Evolutionary conservation across 2,113 vertebrate species (phyloP), one percentile per base, ranked within the genome.

Genomic region (Emydocephalus ijimae): DNA sequence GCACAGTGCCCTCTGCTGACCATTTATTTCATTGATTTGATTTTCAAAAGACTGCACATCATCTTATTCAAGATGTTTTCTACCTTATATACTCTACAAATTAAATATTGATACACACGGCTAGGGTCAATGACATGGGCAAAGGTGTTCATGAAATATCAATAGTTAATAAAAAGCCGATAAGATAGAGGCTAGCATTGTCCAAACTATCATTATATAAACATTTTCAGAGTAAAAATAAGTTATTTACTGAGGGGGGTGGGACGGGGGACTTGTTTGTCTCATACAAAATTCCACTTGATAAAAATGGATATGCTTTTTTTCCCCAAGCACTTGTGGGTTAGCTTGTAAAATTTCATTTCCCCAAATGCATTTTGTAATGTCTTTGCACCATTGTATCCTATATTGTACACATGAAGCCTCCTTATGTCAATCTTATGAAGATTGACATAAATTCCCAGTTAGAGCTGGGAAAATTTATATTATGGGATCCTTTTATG

Each of bases 1-100:
- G 94, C 21, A 0, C 85, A 88, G 74, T 90, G 90, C 95, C 96
- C 95, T 95, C 97, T 97, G 93, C 95, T 96, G 97, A 96, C 57
- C 24, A 93, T 39, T 52, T 34, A 88, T 56, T 61, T 1, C 0
- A 88, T 34, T 90, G 6, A 39, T 57, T 94, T 56, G 87, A 59
- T 23, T 7, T 45, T 21, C 0, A 88, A 90, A 43, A 90, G 0
- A 0, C 56, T 20, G 12, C 81, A 5, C 26, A 23, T 20, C 92
- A 6, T 2, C 92, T 9, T 2, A 55, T 4, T 54, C 34, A 21
- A 26, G 26, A 54, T 14, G 23, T 39, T 18, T 3, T 43, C 34
- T 26, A 6, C 14, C 34, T 11, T 52, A 54, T 1, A 14, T 74
- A 45, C 23, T 6, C 81, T 8, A 45, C 43, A 64, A 48, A 54